Conservation (phyloP, 2,113 vertebrate species). For the Leptodactylus fuscus region DNA sequence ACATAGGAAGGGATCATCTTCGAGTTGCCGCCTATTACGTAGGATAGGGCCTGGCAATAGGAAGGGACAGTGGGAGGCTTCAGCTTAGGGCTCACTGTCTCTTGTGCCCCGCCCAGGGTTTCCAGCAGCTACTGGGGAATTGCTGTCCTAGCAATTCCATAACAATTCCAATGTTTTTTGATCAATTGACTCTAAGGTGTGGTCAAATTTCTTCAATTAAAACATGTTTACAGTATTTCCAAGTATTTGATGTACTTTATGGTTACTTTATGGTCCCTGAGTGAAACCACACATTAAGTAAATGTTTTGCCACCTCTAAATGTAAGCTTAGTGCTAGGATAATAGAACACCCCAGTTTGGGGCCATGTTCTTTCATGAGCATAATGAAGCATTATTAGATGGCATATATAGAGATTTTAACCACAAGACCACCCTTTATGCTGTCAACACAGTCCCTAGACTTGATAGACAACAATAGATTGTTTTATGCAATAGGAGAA, state of each 20-base stretch:
- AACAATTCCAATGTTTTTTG: too few relatives aligned
- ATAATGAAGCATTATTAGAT: conserved; percentile 10
- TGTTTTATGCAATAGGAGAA: conserved; percentile 58
- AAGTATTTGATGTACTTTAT: neutral
- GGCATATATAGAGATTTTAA: conserved; percentile 17
- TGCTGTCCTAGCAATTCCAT: too few relatives aligned
- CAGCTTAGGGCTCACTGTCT: too few relatives aligned
- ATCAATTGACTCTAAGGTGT: too few relatives aligned
- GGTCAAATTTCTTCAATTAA: too few relatives aligned
- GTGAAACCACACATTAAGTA: neutral
- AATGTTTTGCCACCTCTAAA: too few relatives aligned
- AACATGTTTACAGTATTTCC: neutral
- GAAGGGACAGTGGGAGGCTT: too few relatives aligned
- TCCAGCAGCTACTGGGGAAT: too few relatives aligned
- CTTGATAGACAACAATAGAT: conserved; percentile 54
- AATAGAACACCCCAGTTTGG: neutral
- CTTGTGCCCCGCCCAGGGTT: too few relatives aligned
- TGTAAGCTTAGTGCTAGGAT: neutral
- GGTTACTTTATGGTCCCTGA: neutral
- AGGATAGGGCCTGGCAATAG: too few relatives aligned
- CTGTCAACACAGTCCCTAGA: conserved; percentile 37
- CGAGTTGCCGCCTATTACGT: too few relatives aligned
- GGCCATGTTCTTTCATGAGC: neutral
- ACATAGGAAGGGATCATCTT: too few relatives aligned
- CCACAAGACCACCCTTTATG: conserved; percentile 39